Evolutionary conservation across 2,888 invertebrate genomes (phyloP).

Genomic region (Dexiosoma caninum): DNA sequence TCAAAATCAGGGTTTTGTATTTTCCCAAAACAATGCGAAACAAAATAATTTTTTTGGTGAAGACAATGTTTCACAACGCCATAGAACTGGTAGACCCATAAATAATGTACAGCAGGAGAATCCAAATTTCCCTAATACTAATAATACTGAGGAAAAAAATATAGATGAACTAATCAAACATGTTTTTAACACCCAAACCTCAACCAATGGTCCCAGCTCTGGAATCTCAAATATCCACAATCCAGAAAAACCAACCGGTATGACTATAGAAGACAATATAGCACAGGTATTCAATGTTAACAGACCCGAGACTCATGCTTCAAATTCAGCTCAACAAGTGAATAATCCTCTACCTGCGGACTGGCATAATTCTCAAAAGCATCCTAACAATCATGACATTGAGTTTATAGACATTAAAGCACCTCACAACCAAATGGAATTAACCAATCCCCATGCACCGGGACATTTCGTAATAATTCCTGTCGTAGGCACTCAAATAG

Average conservation of each 20-base stretch:
- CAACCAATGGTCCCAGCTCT: background rate
- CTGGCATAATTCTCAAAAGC: background rate
- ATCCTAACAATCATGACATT: background rate
- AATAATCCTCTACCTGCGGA: background rate
- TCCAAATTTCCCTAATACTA: background rate
- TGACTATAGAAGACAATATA: background rate
- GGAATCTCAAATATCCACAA: background rate
- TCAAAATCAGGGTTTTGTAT: conserved; percentile 21
- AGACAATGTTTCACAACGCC: background rate
- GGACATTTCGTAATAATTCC: background rate
- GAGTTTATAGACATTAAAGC: background rate
- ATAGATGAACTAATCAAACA: conserved; percentile 32
- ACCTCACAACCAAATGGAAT: conserved; percentile 1
- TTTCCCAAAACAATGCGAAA: conserved; percentile 1
- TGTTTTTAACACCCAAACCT: background rate
- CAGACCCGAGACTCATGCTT: background rate
- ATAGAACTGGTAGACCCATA: background rate
- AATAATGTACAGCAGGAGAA: conserved; percentile 19
- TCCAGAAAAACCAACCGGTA: background rate
- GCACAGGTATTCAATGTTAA: conserved; percentile 6
- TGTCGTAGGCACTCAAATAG: background rate
- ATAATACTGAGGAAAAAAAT: background rate
- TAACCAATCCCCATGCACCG: background rate
- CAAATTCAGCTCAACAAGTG: background rate
- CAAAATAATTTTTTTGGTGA: conserved; percentile 4